A percentile compares a stretch with the other conserved stretches of the same genome.
Evolutionary conservation across 2,113 vertebrate genomes (phyloP).

Genomic region (Chauna torquata): DNA sequence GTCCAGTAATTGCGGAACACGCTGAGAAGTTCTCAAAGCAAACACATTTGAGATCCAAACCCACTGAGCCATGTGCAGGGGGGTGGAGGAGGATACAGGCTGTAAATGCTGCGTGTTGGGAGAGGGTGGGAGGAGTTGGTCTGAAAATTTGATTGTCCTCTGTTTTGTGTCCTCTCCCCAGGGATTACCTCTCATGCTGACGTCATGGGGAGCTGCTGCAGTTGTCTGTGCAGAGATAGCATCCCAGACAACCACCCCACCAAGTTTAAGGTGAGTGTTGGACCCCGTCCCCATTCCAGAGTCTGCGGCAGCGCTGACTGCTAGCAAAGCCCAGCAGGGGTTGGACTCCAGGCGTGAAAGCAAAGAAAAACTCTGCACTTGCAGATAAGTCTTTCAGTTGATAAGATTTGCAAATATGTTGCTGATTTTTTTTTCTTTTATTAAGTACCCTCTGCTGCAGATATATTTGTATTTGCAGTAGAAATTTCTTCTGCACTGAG

Average conservation of each 20-base stretch:
- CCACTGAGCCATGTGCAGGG: not conserved
- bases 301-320: not conserved
- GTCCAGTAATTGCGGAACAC: not conserved
- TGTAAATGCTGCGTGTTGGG: not conserved
- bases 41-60: not conserved
- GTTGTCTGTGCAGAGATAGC: conserved; percentile 93
- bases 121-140: not conserved
- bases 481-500: not conserved
- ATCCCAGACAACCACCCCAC: conserved; percentile 96
- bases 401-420: not conserved
- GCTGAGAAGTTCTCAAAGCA: not conserved
- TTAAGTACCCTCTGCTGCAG: not conserved
- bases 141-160: not conserved
- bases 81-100: not conserved
- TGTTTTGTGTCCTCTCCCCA: conserved; percentile 36
- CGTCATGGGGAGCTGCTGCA: conserved; percentile 99
- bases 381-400: not conserved
- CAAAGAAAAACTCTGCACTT: not conserved
- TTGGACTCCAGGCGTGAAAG: not conserved
- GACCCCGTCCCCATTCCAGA: not conserved
- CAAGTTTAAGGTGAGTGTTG: conserved; percentile 90
- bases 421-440: not conserved
- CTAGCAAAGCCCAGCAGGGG: not conserved
- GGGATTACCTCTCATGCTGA: conserved; percentile 86
- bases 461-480: not conserved